These are phyloP conservation scores for Bathynomus jamesi DNA, from an alignment of 1,140 invertebrate genomes.

Conservation along the genomic window DNA sequence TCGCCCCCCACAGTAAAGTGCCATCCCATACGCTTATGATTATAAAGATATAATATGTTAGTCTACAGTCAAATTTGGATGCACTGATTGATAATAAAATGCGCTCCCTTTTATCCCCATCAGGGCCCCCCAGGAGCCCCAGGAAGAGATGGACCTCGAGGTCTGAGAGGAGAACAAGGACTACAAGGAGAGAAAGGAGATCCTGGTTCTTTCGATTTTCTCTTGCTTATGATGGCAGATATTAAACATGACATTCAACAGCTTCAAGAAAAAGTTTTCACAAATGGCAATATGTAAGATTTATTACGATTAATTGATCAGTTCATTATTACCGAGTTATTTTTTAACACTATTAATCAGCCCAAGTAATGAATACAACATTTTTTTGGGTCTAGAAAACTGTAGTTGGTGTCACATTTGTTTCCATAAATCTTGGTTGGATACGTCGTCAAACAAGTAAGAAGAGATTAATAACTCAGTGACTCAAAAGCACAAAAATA, in stretches of 20 bases:
- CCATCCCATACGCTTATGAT: too few relatives aligned
- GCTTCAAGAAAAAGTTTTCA: constrained; percentile 53
- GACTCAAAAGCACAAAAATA: too few relatives aligned
- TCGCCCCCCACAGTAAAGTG: too few relatives aligned
- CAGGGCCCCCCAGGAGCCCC: constrained; percentile 52
- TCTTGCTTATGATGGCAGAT: constrained; percentile 55
- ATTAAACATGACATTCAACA: constrained; percentile 55
- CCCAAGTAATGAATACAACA: not conserved
- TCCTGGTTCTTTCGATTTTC: constrained; percentile 53
- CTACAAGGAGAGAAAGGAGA: constrained; percentile 51
- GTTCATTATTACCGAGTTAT: too few relatives aligned
- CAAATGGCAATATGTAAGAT: constrained; percentile 11
- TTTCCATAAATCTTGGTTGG: not conserved
- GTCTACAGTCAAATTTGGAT: too few relatives aligned
- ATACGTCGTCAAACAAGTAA: not conserved
- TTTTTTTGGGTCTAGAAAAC: not conserved
- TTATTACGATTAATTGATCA: too few relatives aligned
- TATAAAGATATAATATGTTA: too few relatives aligned
- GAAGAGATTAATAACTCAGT: not conserved
- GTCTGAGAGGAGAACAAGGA: constrained; percentile 50
- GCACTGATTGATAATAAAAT: too few relatives aligned
- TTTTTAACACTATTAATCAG: not conserved
- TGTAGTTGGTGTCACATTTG: not conserved
- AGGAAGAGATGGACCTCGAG: constrained; percentile 53
- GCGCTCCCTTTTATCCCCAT: not conserved